Evolutionary conservation across 1,140 invertebrate genomes (phyloP).

Genomic region (Drosophila funebris): DNA sequence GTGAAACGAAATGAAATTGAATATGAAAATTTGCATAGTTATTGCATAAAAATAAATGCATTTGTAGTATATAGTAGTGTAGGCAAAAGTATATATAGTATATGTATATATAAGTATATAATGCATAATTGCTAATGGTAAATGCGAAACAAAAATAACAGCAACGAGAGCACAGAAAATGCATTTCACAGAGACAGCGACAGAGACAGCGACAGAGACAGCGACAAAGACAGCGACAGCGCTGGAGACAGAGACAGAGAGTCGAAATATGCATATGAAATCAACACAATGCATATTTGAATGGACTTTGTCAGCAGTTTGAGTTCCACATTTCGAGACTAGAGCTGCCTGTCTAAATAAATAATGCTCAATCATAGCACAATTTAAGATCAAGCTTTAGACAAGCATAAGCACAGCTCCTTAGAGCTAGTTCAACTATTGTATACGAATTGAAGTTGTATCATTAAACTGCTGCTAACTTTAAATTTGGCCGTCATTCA

Average conservation of each 20-base stretch:
- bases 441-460: no score
- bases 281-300: conserved; percentile 13
- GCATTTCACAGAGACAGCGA: neutral
- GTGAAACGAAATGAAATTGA: conserved; percentile 41
- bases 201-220: no score
- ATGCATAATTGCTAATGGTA: conserved; percentile 35
- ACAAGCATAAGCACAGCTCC: neutral
- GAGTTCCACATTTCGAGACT: neutral
- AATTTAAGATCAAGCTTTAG: neutral
- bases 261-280: neutral
- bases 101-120: no score
- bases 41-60: conserved; percentile 33
- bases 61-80: no score
- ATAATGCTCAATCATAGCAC: conserved; percentile 4
- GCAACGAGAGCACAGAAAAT: neutral
- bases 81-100: neutral
- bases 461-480: neutral
- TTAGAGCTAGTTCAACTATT: no score
- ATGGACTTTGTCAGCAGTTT: conserved; percentile 7
- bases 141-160: conserved; percentile 5
- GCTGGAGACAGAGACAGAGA: no score
- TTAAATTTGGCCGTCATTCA: neutral
- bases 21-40: conserved; percentile 44
- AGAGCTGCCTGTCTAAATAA: neutral
- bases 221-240: no score